Evolutionary conservation across 2,113 vertebrate species (phyloP), one percentile per base, ranked within the genome.

Genomic region (Eleginops maclovinus): DNA sequence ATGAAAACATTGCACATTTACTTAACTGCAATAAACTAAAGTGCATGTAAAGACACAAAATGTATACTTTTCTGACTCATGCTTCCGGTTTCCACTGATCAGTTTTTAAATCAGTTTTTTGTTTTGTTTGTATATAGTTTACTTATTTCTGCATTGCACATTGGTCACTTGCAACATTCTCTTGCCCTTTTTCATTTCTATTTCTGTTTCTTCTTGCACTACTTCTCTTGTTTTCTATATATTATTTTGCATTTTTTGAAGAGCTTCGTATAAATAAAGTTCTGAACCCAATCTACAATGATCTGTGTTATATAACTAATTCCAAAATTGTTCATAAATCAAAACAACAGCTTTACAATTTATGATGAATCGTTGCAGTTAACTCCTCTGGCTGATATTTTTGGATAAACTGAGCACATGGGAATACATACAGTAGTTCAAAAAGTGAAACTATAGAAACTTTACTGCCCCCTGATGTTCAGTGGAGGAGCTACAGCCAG

Each of bases 391-490:
- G 22, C 56, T 60, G 44, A 9, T 61, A 72, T 65, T 50, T 62
- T 61, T 77, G 21, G 50, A 69, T 12, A 2, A 43, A 21, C 40
- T 44, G 17, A 24, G 63, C 41, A 47, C 24, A 26, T 53, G 31
- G 41, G 1, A 46, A 10, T 36, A 44, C 2, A 47, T 36, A 36
- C 7, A 61, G 21, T 3, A 49, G 47, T 5, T 36, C 31, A 43
- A 40, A 26, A 17, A 47, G 10, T 0, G 3, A 26, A 55, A 64
- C 24, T 14, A 40, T 31, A 51, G 46, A 68, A 60, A 40, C 86
- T 63, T 22, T 65, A 22, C 81, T 89, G 65, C 81, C 88, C 81
- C 62, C 90, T 85, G 56, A 4, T 86, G 78, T 63, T 65, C 10
- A 74, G 16, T 28, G 9, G 46, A 14, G 44, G 24, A 55, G 0